These are phyloP conservation scores for Tetranychus truncatus DNA, from an alignment of 2,888 invertebrate species.

Conservation along the genomic window DNA sequence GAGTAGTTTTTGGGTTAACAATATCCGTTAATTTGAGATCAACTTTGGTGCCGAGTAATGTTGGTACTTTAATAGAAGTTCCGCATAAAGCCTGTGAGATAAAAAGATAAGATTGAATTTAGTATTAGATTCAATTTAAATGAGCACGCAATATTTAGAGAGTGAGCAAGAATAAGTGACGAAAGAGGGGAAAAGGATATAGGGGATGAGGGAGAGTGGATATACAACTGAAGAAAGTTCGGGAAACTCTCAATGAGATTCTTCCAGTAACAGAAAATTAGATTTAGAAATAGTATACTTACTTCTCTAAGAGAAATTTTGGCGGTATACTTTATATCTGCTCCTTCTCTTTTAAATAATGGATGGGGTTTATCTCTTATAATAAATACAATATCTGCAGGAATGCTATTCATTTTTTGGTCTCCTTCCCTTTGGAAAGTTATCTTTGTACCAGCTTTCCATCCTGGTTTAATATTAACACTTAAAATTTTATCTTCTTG, in stretches of 20 bases:
- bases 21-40: slow-evolving; percentile 38
- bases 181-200: not conserved
- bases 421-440: slow-evolving; percentile 94
- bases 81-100: slow-evolving; percentile 62
- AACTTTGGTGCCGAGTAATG: slow-evolving; percentile 60
- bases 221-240: not conserved
- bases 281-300: not conserved
- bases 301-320: slow-evolving; percentile 53
- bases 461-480: slow-evolving; percentile 81
- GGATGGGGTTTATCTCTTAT: slow-evolving; percentile 84
- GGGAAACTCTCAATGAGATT: not conserved
- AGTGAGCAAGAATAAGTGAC: not conserved
- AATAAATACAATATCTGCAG: slow-evolving; percentile 89
- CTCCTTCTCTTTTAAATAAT: slow-evolving; percentile 77
- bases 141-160: not conserved
- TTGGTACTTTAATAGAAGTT: slow-evolving; percentile 68
- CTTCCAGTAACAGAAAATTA: not conserved
- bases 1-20: slow-evolving; percentile 73
- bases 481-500: slow-evolving; percentile 74
- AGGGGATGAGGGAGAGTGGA: slow-evolving; percentile 3
- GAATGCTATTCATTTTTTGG: slow-evolving; percentile 74
- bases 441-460: slow-evolving; percentile 95
- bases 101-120: not conserved
- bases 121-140: not conserved
- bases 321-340: slow-evolving; percentile 70